These are phyloP conservation scores for Rhinopomastus cyanomelas DNA, from an alignment of 2,113 vertebrate genomes.

Conservation along the genomic window DNA sequence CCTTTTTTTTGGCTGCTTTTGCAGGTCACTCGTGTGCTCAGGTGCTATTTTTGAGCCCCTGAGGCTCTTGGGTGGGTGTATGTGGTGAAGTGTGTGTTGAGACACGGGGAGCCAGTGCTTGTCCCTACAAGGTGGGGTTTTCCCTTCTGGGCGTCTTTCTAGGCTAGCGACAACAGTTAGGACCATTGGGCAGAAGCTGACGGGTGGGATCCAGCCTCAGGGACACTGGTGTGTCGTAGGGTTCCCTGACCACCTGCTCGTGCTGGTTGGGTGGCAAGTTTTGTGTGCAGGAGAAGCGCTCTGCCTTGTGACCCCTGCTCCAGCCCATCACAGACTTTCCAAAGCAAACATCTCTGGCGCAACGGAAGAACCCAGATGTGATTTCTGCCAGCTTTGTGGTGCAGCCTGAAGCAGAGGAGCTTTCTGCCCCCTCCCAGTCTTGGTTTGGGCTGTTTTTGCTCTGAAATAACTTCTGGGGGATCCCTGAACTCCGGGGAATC, in stretches of 20 bases:
- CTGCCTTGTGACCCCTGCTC: background rate
- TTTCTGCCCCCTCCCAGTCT: background rate
- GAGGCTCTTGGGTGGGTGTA: background rate
- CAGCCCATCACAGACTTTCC: background rate
- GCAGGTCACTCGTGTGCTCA: background rate
- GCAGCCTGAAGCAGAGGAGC: background rate
- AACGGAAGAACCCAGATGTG: background rate
- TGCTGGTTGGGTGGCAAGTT: background rate
- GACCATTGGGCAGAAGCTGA: background rate
- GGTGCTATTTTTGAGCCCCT: background rate
- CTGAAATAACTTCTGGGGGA: background rate
- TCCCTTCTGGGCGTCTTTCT: background rate
- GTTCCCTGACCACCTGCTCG: fast-evolving
- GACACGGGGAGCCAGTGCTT: fast-evolving
- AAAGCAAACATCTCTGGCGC: background rate
- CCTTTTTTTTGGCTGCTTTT: background rate
- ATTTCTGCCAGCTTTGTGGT: background rate
- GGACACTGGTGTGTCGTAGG: fast-evolving
- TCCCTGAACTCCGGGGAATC: background rate
- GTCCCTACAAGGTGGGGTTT: background rate
- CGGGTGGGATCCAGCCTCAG: background rate
- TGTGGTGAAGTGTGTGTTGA: background rate
- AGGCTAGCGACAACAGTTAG: background rate
- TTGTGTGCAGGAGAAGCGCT: background rate
- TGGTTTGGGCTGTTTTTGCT: background rate